Evolutionary conservation across 2,113 vertebrate genomes (phyloP).

Genomic region (Dipodomys ordii): DNA sequence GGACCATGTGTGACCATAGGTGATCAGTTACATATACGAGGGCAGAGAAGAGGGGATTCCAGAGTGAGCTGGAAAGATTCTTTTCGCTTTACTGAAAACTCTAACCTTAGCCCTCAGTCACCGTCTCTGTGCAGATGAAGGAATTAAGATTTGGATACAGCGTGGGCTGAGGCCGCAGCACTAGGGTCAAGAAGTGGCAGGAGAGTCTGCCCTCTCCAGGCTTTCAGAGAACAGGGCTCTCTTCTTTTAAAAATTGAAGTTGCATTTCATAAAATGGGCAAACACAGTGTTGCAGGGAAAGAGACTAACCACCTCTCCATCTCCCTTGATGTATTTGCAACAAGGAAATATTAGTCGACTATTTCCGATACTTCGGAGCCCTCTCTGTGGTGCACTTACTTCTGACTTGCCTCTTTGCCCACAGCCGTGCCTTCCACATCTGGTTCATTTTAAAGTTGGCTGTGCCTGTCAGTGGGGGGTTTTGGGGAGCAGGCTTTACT

Average conservation of each 20-base stretch:
- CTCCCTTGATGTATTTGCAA: slow-evolving; percentile 22
- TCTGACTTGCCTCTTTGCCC: slow-evolving; percentile 53
- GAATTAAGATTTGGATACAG: background rate
- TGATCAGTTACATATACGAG: background rate
- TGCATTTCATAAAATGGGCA: slow-evolving; percentile 83
- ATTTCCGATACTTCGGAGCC: slow-evolving; percentile 54
- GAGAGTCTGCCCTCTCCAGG: too few relatives aligned
- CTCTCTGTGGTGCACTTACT: slow-evolving; percentile 58
- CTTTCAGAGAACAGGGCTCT: background rate
- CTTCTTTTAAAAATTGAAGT: slow-evolving; percentile 84
- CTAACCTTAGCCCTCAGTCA: background rate
- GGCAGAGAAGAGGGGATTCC: background rate
- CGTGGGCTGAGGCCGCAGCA: too few relatives aligned
- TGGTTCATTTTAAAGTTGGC: slow-evolving; percentile 83
- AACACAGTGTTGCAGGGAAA: slow-evolving; percentile 69
- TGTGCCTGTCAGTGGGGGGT: background rate
- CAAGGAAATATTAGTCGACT: slow-evolving; percentile 76
- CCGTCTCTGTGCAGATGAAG: background rate
- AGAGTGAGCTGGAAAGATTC: background rate
- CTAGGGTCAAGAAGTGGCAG: too few relatives aligned
- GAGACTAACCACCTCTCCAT: slow-evolving; percentile 8
- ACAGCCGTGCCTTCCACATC: slow-evolving; percentile 73
- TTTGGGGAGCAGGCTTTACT: slow-evolving; percentile 62
- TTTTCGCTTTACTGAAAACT: background rate
- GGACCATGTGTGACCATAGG: background rate